These are phyloP conservation scores for Grammomys surdaster DNA, from an alignment of 2,113 vertebrate genomes.

Conservation along the genomic window DNA sequence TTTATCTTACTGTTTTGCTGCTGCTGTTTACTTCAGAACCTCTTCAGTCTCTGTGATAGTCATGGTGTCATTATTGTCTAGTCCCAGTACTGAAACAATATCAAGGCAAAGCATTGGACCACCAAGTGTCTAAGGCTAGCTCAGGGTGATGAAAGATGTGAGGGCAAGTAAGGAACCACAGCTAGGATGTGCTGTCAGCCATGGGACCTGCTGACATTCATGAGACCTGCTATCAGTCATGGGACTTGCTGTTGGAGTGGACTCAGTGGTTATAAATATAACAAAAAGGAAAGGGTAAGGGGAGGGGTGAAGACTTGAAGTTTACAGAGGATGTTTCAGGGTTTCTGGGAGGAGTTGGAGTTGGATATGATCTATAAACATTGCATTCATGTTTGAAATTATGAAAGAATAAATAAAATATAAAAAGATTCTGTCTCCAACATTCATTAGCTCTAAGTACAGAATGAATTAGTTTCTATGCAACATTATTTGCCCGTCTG, in stretches of 20 bases:
- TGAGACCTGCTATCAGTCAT: not conserved
- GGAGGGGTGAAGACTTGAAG: not conserved
- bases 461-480: slow-evolving; percentile 26
- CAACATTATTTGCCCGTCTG: not conserved
- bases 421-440: not conserved
- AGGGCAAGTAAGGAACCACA: not conserved
- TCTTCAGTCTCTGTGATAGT: not conserved
- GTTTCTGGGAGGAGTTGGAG: not conserved
- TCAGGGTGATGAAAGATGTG: not conserved
- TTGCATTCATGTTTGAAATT: not conserved
- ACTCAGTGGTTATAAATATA: not conserved
- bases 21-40: not conserved
- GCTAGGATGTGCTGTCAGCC: not conserved
- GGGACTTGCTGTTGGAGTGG: not conserved
- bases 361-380: not conserved
- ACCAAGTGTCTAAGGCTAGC: not conserved
- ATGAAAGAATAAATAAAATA: not conserved
- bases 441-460: not conserved
- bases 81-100: not conserved
- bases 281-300: not conserved
- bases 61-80: not conserved
- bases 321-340: not conserved
- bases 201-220: not conserved
- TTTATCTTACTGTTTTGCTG: not conserved
- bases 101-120: not conserved